These are phyloP conservation scores for Lichenostomus cassidix DNA, from an alignment of 2,113 vertebrate species.

Conservation along the genomic window DNA sequence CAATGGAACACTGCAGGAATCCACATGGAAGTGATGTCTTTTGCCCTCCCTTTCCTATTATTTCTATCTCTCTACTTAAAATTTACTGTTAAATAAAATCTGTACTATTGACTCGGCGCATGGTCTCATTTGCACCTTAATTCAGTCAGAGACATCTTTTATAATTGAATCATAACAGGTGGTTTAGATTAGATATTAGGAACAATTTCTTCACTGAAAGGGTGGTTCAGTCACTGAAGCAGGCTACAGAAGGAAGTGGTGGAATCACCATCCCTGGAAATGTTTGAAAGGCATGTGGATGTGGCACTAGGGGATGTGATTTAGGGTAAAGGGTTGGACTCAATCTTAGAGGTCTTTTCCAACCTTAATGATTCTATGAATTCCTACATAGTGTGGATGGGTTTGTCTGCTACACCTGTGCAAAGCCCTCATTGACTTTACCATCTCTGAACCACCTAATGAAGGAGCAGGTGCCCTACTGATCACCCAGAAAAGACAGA, in stretches of 20 bases:
- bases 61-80: neutral
- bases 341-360: neutral
- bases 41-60: neutral
- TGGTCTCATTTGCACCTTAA: neutral
- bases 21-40: neutral
- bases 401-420: neutral
- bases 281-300: neutral
- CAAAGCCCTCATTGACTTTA: neutral
- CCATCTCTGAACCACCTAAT: neutral
- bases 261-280: neutral
- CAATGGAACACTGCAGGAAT: fast-evolving
- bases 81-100: neutral
- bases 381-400: neutral
- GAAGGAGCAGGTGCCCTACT: neutral
- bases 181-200: neutral
- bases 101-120: fast-evolving
- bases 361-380: neutral
- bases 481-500: neutral
- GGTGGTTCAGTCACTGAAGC: neutral
- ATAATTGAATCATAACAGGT: neutral
- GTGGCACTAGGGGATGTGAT: neutral
- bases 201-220: neutral
- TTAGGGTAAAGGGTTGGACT: neutral
- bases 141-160: neutral
- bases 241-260: neutral